These are phyloP conservation scores for Caenorhabditis wallacei DNA, from an alignment of 2,888 invertebrate species.

Conservation along the genomic window DNA sequence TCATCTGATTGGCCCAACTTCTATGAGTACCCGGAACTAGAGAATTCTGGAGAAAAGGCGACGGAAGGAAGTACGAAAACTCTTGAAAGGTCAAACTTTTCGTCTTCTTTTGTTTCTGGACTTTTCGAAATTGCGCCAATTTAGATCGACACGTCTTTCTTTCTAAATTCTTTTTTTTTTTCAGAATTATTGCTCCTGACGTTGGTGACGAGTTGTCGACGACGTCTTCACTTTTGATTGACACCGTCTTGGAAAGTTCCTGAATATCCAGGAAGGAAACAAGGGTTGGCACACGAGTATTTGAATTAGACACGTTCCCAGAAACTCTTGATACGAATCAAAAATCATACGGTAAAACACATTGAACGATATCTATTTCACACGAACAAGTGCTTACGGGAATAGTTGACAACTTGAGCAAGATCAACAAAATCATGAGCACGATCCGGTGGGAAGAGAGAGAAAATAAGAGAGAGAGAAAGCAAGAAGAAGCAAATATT, in stretches of 20 bases:
- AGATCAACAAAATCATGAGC: constrained; percentile 58
- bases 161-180: not conserved
- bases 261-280: constrained; percentile 24
- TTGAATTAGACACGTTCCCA: constrained; percentile 2
- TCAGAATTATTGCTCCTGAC: constrained; percentile 23
- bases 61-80: constrained; percentile 8
- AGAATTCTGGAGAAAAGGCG: not conserved
- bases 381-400: constrained; percentile 58
- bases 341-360: constrained; percentile 23
- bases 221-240: constrained; percentile 44
- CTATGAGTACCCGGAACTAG: constrained; percentile 2
- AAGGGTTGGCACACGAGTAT: not conserved
- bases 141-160: constrained; percentile 31
- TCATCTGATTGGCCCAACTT: constrained; percentile 12
- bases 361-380: constrained; percentile 38
- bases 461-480: constrained; percentile 7
- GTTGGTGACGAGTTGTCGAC: constrained; percentile 30
- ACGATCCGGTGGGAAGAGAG: constrained; percentile 21
- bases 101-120: constrained; percentile 4
- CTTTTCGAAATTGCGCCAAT: constrained; percentile 21
- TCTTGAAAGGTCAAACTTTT: constrained; percentile 1
- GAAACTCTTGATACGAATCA: constrained; percentile 36
- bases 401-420: constrained; percentile 57
- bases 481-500: constrained; percentile 42
- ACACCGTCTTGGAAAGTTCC: constrained; percentile 21